A percentile compares a stretch with the other conserved stretches of the same genome.
These are phyloP conservation scores for Lasiurus cinereus DNA, from an alignment of 2,113 vertebrate species.

Conservation along the genomic window DNA sequence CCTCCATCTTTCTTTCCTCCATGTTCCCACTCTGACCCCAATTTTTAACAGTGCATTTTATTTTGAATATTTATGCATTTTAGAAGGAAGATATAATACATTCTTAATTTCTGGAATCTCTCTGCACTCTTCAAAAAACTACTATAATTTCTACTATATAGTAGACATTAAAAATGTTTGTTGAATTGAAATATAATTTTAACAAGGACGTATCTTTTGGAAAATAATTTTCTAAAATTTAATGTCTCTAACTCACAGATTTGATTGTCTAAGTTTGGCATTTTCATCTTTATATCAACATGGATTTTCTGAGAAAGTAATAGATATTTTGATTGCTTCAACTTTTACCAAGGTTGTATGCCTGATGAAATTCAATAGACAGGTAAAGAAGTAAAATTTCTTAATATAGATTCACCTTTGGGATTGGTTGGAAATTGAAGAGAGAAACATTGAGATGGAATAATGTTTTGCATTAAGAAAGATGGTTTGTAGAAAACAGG, in stretches of 20 bases:
- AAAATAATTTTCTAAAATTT: constrained; percentile 21
- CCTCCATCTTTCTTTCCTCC: background rate
- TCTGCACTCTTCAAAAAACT: background rate
- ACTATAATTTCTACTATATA: background rate
- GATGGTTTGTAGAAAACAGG: constrained; percentile 40
- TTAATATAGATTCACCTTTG: constrained; percentile 52
- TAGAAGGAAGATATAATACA: background rate
- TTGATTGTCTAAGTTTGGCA: background rate
- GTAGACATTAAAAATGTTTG: background rate
- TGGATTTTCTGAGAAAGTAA: constrained; percentile 25
- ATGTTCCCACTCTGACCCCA: background rate
- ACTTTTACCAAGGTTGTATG: constrained; percentile 47
- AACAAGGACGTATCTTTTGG: background rate
- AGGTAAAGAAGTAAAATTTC: constrained; percentile 44
- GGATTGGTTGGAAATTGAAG: constrained; percentile 58
- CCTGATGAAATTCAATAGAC: background rate
- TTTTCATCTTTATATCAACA: background rate
- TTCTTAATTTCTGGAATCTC: constrained; percentile 34
- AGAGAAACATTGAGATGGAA: constrained; percentile 42
- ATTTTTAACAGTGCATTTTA: background rate
- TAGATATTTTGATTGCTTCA: background rate
- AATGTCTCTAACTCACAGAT: background rate
- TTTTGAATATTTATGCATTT: background rate
- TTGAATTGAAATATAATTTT: background rate
- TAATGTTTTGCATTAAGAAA: constrained; percentile 57